A percentile compares a stretch with the other conserved stretches of the same genome.
These are phyloP conservation scores for Rhinoraja longicauda DNA, from an alignment of 2,797 vertebrate species.

Conservation along the genomic window DNA sequence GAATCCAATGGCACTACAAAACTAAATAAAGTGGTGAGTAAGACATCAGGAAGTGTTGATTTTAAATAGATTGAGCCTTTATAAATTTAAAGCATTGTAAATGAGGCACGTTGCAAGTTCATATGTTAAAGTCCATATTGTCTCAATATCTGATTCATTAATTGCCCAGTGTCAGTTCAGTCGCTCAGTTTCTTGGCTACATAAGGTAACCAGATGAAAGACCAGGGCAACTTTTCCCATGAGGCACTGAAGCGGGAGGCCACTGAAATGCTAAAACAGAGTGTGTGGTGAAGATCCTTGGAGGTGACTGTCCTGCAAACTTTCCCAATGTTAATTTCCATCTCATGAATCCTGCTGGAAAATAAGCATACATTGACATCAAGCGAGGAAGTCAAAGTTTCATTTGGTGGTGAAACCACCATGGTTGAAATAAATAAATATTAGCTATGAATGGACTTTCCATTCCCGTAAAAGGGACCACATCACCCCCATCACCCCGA, in stretches of 20 bases:
- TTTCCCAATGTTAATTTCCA: neutral
- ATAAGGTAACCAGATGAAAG: neutral
- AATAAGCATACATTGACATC: neutral
- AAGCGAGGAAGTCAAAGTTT: neutral
- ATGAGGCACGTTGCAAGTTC: neutral
- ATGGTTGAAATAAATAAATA: neutral
- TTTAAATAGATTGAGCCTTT: neutral
- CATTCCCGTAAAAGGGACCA: too few relatives aligned
- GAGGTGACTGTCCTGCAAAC: neutral
- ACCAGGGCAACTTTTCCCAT: neutral
- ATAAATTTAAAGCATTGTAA: neutral
- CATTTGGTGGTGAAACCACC: neutral
- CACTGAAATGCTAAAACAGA: neutral
- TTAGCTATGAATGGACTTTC: neutral
- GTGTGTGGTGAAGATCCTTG: neutral
- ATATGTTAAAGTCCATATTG: neutral
- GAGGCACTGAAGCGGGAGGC: neutral
- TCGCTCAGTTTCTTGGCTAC: neutral
- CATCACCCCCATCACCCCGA: too few relatives aligned
- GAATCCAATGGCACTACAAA: slow-evolving; percentile 81
- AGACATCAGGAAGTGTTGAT: neutral
- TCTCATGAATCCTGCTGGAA: neutral
- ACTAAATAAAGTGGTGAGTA: slow-evolving; percentile 76
- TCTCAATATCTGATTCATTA: neutral
- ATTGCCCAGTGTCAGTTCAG: neutral